phyloP scores from a whole-genome alignment of 2,888 invertebrate genomes.

The Macrophya alboannulata region DNA sequence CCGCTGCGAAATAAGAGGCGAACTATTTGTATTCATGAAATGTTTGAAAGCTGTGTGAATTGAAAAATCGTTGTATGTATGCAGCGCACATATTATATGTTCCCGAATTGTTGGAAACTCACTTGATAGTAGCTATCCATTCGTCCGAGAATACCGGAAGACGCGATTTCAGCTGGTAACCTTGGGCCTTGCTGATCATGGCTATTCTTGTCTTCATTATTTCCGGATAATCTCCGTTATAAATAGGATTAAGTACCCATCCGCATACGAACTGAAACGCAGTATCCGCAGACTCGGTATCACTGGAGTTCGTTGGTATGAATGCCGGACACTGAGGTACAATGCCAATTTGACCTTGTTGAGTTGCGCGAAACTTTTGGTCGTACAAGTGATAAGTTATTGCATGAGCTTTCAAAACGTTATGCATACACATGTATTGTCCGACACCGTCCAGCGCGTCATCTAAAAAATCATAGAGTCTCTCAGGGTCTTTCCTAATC shows the following conservation, averaged over 20 bases:
- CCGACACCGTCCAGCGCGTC: slow-evolving; percentile 81
- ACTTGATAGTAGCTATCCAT: slow-evolving; percentile 79
- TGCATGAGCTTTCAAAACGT: slow-evolving; percentile 86
- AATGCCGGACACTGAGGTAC: slow-evolving; percentile 54
- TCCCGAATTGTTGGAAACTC: background rate
- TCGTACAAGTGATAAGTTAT: slow-evolving; percentile 35
- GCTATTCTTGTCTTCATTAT: slow-evolving; percentile 84
- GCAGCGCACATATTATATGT: background rate
- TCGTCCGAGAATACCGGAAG: slow-evolving; percentile 79
- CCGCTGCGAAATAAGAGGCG: slow-evolving; percentile 70
- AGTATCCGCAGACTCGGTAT: slow-evolving; percentile 65
- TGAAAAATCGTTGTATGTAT: background rate
- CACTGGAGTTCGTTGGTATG: slow-evolving; percentile 58
- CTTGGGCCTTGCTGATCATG: slow-evolving; percentile 82
- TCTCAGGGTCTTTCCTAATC: slow-evolving; percentile 61
- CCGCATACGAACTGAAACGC: slow-evolving; percentile 76
- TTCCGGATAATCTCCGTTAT: slow-evolving; percentile 85
- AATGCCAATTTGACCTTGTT: slow-evolving; percentile 68
- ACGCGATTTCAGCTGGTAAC: slow-evolving; percentile 82
- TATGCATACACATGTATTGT: slow-evolving; percentile 86
- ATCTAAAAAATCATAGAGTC: slow-evolving; percentile 74
- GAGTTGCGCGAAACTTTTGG: slow-evolving; percentile 70
- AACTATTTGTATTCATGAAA: background rate
- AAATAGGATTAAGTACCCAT: slow-evolving; percentile 86
- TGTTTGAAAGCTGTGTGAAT: background rate